Evolutionary conservation across 2,113 vertebrate species (phyloP).

Genomic region (Osmerus eperlanus): DNA sequence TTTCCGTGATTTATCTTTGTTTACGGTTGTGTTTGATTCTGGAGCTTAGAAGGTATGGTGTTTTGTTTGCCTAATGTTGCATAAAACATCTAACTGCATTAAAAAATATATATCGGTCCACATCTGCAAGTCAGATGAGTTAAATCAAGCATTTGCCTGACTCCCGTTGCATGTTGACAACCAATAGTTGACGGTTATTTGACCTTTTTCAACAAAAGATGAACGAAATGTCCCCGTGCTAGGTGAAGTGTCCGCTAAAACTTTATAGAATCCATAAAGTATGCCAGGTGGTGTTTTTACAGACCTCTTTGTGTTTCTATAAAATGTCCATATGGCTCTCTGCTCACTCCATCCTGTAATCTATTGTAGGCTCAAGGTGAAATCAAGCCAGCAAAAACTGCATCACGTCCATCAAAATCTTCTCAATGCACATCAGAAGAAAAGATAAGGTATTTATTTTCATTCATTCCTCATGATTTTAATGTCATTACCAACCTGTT

Average conservation of each 20-base stretch:
- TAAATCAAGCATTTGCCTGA: neutral
- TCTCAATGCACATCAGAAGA: neutral
- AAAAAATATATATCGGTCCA: neutral
- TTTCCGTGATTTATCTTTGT: neutral
- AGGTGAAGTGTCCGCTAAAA: no score
- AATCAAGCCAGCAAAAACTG: slow-evolving; percentile 49
- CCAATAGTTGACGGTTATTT: no score
- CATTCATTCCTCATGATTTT: neutral
- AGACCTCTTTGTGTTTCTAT: slow-evolving; percentile 12
- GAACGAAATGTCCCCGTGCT: no score
- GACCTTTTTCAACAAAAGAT: neutral
- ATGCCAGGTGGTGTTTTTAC: slow-evolving; percentile 21
- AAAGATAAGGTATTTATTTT: slow-evolving; percentile 50
- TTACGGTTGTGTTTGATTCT: neutral
- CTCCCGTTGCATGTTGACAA: no score
- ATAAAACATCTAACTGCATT: no score
- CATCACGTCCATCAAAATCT: slow-evolving; percentile 14
- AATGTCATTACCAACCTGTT: neutral
- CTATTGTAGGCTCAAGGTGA: slow-evolving; percentile 60
- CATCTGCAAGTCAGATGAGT: neutral
- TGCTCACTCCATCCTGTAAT: neutral
- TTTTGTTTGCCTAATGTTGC: neutral
- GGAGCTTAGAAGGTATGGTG: neutral
- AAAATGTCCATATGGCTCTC: slow-evolving; percentile 22
- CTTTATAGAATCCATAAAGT: slow-evolving; percentile 32